Conservation (phyloP, 2,113 vertebrate species). For the Naja naja region DNA sequence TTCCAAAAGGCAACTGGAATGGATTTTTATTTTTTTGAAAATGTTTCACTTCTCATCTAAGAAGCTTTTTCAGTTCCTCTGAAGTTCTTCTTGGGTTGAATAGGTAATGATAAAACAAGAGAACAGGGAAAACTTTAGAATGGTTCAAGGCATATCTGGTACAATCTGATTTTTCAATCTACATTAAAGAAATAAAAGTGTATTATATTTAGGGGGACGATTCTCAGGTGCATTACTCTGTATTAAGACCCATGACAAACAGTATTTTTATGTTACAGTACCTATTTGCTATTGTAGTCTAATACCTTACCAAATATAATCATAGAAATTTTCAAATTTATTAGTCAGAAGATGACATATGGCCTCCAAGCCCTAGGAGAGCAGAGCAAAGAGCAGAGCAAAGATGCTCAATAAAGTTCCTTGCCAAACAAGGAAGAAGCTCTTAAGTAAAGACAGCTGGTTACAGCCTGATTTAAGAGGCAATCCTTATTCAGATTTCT, state of each 20-base stretch:
- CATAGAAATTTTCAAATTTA: neutral
- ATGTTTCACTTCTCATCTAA: neutral
- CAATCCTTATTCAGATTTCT: neutral
- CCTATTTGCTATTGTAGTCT: neutral
- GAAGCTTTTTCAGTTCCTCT: neutral
- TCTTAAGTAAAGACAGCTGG: neutral
- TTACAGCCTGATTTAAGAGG: neutral
- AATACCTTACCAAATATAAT: neutral
- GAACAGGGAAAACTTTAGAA: neutral
- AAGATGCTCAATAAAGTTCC: neutral
- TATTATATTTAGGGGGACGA: neutral
- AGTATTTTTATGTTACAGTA: neutral
- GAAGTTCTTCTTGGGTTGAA: neutral
- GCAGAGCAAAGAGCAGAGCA: neutral
- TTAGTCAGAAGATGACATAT: neutral
- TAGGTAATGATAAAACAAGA: neutral
- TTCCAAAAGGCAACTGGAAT: neutral
- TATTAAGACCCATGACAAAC: neutral
- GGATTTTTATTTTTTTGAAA: neutral
- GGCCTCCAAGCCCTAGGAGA: neutral
- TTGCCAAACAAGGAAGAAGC: neutral
- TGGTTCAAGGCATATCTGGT: neutral
- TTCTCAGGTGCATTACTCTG: neutral
- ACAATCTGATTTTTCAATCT: neutral
- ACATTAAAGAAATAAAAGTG: neutral